Conservation (phyloP, 2,113 vertebrate species). For the Barnardius zonarius region DNA sequence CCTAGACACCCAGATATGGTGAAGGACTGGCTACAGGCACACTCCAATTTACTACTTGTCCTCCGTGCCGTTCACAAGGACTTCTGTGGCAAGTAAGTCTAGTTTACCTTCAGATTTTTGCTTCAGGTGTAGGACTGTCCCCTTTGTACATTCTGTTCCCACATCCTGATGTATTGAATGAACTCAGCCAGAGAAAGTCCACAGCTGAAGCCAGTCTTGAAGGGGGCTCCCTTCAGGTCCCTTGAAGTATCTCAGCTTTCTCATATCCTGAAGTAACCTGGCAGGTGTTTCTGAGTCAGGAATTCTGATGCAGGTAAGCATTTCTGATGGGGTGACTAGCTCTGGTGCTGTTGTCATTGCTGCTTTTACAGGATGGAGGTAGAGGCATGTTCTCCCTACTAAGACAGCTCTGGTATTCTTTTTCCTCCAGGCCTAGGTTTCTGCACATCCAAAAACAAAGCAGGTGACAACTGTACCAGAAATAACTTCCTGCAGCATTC, state of each 20-base stretch:
- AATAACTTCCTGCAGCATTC: neutral
- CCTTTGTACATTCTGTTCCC: neutral
- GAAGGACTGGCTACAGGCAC: conserved; percentile 76
- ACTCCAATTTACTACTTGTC: conserved; percentile 60
- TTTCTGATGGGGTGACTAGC: neutral
- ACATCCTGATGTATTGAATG: neutral
- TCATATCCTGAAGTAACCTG: neutral
- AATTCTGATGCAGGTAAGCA: neutral
- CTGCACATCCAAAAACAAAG: conserved; percentile 66
- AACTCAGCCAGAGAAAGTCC: neutral
- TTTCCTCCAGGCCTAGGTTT: conserved; percentile 68
- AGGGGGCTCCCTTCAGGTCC: too few species aligned
- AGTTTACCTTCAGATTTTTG: neutral
- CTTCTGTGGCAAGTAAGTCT: conserved; percentile 83
- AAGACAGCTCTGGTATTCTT: neutral
- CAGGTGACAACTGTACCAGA: neutral
- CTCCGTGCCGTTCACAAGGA: conserved; percentile 77
- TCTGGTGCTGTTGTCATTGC: neutral
- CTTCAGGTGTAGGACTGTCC: neutral
- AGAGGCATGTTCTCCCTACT: neutral
- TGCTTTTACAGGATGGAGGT: neutral
- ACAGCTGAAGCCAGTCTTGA: neutral
- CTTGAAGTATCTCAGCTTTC: neutral
- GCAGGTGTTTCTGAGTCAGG: neutral
- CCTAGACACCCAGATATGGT: conserved; percentile 86